phyloP scores from a whole-genome alignment of 2,113 vertebrate genomes.

The Bufo bufo region DNA sequence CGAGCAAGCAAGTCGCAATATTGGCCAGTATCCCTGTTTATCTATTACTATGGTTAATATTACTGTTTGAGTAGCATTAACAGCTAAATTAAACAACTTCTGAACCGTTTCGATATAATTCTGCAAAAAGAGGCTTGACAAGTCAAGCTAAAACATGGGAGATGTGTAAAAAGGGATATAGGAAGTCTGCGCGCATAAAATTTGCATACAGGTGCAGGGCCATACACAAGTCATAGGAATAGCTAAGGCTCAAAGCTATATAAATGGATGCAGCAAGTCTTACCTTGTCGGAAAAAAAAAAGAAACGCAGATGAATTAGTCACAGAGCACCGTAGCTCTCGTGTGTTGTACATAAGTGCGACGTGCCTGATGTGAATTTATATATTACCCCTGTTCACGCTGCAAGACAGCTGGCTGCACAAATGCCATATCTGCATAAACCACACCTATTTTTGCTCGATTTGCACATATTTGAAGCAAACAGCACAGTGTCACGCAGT shows the following conservation, averaged over 20 bases:
- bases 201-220: constrained; percentile 13
- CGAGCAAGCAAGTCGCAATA: no score
- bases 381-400: constrained; percentile 14
- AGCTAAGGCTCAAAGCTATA: background rate
- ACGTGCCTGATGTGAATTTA: background rate
- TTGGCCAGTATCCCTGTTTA: no score
- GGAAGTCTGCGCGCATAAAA: background rate
- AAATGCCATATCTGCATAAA: constrained; percentile 31
- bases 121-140: background rate
- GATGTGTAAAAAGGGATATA: background rate
- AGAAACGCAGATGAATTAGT: background rate
- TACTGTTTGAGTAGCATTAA: background rate
- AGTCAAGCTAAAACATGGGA: background rate
- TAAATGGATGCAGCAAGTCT: background rate
- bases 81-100: background rate
- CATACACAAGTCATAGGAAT: background rate
- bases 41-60: background rate
- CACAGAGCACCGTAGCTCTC: background rate
- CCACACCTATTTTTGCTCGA: constrained; percentile 21
- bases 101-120: background rate
- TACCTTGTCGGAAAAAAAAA: background rate
- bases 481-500: constrained; percentile 36
- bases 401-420: constrained; percentile 27
- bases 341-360: background rate
- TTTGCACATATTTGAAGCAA: constrained; percentile 42